Evolutionary conservation across 2,797 vertebrate genomes (phyloP).

Genomic region (Masticophis lateralis): DNA sequence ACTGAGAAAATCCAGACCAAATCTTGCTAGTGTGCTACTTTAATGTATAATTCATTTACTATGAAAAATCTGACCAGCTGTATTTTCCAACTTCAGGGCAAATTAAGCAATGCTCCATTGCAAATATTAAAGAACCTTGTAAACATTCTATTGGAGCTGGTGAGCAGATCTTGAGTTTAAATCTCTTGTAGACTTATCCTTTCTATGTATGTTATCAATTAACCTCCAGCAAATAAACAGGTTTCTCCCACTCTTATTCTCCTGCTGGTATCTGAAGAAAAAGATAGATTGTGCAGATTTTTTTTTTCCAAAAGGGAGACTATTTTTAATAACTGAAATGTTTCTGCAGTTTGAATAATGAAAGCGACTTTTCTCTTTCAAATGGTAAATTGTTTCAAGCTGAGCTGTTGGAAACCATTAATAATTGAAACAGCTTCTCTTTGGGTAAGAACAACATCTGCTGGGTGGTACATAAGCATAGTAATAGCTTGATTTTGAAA

Average conservation of each 20-base stretch:
- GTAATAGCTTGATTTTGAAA: constrained; percentile 51
- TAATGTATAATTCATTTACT: constrained; percentile 8
- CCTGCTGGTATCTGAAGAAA: constrained; percentile 53
- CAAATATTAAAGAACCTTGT: constrained; percentile 26
- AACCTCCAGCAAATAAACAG: constrained; percentile 50
- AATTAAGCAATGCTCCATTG: constrained; percentile 16
- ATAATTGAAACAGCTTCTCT: constrained; percentile 65
- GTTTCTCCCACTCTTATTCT: constrained; percentile 42
- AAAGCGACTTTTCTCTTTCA: constrained; percentile 66
- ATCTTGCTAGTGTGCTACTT: neutral
- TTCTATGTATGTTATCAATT: constrained; percentile 59
- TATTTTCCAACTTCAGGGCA: constrained; percentile 12
- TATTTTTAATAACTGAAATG: constrained; percentile 62
- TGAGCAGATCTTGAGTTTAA: constrained; percentile 27
- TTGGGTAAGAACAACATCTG: constrained; percentile 62
- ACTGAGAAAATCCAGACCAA: neutral
- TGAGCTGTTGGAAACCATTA: constrained; percentile 68
- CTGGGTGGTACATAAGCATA: constrained; percentile 57
- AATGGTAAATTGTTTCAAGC: constrained; percentile 70
- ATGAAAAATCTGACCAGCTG: constrained; percentile 15
- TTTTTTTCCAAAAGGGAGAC: constrained; percentile 25
- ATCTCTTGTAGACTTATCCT: constrained; percentile 8
- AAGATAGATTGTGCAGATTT: constrained; percentile 46
- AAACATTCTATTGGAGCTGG: constrained; percentile 21
- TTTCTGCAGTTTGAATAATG: constrained; percentile 64